These are phyloP conservation scores for Gymnoscopelus braueri DNA, from an alignment of 2,797 vertebrate species.

Conservation along the genomic window DNA sequence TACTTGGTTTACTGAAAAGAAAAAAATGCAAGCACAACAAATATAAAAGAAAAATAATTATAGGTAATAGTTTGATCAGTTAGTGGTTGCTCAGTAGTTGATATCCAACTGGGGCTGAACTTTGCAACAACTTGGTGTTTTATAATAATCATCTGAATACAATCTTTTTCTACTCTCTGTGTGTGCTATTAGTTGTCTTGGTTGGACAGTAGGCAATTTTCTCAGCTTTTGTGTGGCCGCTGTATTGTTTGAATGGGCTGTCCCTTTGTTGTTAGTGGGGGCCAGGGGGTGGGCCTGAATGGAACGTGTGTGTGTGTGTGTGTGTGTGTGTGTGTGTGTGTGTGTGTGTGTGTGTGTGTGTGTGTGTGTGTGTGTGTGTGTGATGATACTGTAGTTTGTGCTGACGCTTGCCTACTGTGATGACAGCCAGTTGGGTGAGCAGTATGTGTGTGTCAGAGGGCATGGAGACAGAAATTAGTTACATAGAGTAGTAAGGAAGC, in stretches of 20 bases:
- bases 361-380: constrained; percentile 39
- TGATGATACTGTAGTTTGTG: constrained; percentile 45
- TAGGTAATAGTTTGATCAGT: too few species aligned
- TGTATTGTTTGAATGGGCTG: constrained; percentile 58
- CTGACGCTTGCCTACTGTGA: constrained; percentile 70
- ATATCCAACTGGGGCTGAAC: too few species aligned
- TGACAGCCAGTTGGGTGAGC: constrained; percentile 61
- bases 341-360: constrained; percentile 19
- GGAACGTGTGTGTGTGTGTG: constrained; percentile 1
- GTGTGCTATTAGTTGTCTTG: constrained; percentile 34
- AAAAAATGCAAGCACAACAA: too few species aligned
- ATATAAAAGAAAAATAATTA: too few species aligned
- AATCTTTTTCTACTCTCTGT: too few species aligned
- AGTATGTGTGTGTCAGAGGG: constrained; percentile 22
- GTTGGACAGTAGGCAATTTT: constrained; percentile 43
- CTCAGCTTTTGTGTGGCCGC: constrained; percentile 60
- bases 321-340: constrained; percentile 14
- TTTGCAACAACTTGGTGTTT: too few species aligned
- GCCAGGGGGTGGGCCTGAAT: constrained; percentile 44
- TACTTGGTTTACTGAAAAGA: too few species aligned
- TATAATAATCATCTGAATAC: too few species aligned
- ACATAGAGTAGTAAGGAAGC: too few species aligned
- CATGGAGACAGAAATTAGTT: constrained; percentile 33
- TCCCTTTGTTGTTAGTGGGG: constrained; percentile 62
- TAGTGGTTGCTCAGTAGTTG: too few species aligned